These are phyloP conservation scores for Crocallis elinguaria DNA, from an alignment of 2,888 invertebrate genomes.

Conservation along the genomic window DNA sequence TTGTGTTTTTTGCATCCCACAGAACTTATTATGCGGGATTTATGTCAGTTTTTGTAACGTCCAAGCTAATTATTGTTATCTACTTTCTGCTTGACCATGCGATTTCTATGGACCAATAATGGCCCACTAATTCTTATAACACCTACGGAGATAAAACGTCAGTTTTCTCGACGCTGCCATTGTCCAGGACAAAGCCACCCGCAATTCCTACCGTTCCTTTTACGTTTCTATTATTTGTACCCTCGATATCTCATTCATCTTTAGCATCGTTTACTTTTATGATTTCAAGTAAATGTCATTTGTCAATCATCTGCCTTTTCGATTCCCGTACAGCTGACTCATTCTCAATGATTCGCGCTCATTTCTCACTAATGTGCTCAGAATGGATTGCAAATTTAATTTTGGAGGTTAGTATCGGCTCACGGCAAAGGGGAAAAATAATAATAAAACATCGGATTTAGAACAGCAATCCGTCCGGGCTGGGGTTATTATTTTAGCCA, in stretches of 20 bases:
- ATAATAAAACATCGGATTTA: slow-evolving; percentile 80
- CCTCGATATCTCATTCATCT: slow-evolving; percentile 75
- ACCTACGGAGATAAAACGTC: slow-evolving; percentile 78
- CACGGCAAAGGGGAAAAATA: slow-evolving; percentile 65
- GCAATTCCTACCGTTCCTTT: slow-evolving; percentile 76
- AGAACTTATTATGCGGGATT: slow-evolving; percentile 83
- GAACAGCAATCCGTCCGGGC: slow-evolving; percentile 72
- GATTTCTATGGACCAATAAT: slow-evolving; percentile 78
- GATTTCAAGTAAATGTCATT: slow-evolving; percentile 38
- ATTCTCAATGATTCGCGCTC: slow-evolving; percentile 35
- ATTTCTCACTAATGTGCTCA: slow-evolving; percentile 51
- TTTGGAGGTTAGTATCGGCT: slow-evolving; percentile 57
- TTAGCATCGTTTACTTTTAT: slow-evolving; percentile 54
- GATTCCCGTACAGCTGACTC: slow-evolving; percentile 15
- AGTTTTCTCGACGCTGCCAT: slow-evolving; percentile 65
- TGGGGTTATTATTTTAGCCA: slow-evolving; percentile 82
- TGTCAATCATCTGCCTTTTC: slow-evolving; percentile 28
- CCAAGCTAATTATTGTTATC: slow-evolving; percentile 84
- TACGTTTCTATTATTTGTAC: slow-evolving; percentile 75
- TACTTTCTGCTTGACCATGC: slow-evolving; percentile 79
- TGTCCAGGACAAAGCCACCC: slow-evolving; percentile 78
- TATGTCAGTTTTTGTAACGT: slow-evolving; percentile 83
- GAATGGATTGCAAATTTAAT: slow-evolving; percentile 73
- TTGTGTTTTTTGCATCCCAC: slow-evolving; percentile 68
- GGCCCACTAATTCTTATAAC: slow-evolving; percentile 82